phyloP scores from a whole-genome alignment of 2,113 vertebrate species.

The Kryptolebias marmoratus region DNA sequence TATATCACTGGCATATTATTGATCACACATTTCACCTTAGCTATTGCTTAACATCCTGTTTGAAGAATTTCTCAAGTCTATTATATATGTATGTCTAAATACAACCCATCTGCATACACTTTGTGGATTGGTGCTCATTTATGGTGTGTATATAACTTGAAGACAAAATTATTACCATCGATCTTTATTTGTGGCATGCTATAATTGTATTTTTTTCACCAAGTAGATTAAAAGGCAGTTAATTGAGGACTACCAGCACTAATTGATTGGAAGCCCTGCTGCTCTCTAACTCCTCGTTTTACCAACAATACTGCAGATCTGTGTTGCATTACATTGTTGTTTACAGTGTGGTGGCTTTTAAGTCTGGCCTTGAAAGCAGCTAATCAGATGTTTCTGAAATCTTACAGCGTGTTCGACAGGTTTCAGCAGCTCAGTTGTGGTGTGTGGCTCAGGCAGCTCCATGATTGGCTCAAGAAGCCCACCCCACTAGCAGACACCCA shows the following conservation, averaged over 20 bases:
- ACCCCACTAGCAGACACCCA: conserved; percentile 40
- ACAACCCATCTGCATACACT: too few species aligned
- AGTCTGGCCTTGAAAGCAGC: conserved; percentile 5
- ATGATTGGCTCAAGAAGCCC: conserved; percentile 60
- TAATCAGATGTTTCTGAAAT: conserved; percentile 36
- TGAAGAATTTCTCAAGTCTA: too few species aligned
- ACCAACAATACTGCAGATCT: not conserved
- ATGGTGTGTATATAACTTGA: too few species aligned
- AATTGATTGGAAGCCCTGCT: not conserved
- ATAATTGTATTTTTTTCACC: too few species aligned
- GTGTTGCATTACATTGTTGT: not conserved
- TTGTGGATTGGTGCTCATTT: too few species aligned
- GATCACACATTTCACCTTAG: too few species aligned
- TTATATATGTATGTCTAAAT: too few species aligned
- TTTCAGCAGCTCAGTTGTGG: conserved; percentile 14
- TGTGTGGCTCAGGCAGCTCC: conserved; percentile 30
- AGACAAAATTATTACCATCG: too few species aligned
- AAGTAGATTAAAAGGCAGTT: too few species aligned
- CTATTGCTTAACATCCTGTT: too few species aligned
- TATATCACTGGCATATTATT: not conserved
- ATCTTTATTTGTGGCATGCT: too few species aligned
- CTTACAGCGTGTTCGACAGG: conserved; percentile 6
- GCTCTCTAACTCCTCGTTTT: not conserved
- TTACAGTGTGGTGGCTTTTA: not conserved
- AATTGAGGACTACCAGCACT: not conserved